Evolutionary conservation across 2,797 vertebrate genomes (phyloP), one percentile per base, ranked within the genome.

Genomic region (Paedocypris micromegethes): DNA sequence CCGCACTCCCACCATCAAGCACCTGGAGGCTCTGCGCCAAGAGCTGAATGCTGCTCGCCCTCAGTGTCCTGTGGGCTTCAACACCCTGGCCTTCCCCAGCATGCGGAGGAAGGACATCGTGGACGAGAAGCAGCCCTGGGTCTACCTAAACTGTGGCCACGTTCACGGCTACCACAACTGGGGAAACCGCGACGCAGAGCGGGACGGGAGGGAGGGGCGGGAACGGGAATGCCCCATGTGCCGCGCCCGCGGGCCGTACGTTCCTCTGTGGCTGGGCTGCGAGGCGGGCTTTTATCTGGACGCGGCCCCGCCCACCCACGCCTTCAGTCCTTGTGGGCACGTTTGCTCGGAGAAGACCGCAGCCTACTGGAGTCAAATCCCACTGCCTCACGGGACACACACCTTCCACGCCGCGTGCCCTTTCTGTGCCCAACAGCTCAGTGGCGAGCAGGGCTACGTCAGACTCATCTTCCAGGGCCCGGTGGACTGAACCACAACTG

Each of bases 391-490:
- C 0, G 96, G 96, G 83, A 98, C 96, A 3, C 96, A 98, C 83
- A 98, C 96, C 81, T 98, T 98, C 72, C 96, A 98, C 2, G 94
- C 96, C 44, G 94, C 96, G 77, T 98, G 96, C 70, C 96, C 96
- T 0, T 98, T 98, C 88, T 98, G 96, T 0, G 94, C 94, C 3
- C 93, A 95, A 80, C 95, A 97, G 88, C 90, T 98, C 83, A 91
- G 82, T 64, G 92, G 92, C 6, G 95, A 97, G 86, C 94, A 94
- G 78, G 93, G 93, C 76, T 97, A 87, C 83, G 90, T 97, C 85
- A 94, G 94, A 92, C 96, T 98, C 80, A 98, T 98, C 88, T 98
- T 99, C 89, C 96, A 98, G 86, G 95, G 95, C 75, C 97, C 95
- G 64, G 90, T 98, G 40, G 96, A 98, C 89, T 98, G 93, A 84